phyloP scores from a whole-genome alignment of 2,113 vertebrate species.

The Syngnathus floridae region DNA sequence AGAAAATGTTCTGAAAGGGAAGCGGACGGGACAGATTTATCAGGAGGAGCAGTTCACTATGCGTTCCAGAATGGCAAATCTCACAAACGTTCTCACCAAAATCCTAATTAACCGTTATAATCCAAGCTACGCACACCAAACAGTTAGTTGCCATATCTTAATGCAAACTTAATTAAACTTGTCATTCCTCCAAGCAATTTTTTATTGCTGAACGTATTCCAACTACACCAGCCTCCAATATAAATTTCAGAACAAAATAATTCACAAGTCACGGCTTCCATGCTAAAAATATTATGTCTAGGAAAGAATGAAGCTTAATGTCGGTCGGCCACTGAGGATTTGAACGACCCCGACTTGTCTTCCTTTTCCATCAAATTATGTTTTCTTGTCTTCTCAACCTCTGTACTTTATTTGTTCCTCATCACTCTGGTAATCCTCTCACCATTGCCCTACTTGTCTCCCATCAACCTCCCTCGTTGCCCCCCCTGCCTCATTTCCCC shows the following conservation, averaged over 20 bases:
- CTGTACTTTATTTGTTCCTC: not conserved
- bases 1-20: not conserved
- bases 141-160: conserved; percentile 1
- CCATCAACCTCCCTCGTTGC: not conserved
- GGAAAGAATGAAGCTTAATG: not conserved
- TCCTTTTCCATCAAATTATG: conserved; percentile 10
- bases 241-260: conserved; percentile 5
- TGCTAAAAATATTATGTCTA: not conserved
- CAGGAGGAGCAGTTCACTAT: not conserved
- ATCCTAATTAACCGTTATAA: not conserved
- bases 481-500: not conserved
- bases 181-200: conserved; percentile 1
- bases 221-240: not conserved
- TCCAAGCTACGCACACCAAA: not conserved
- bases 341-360: not conserved
- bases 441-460: not conserved
- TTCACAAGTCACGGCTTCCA: conserved; percentile 4
- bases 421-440: not conserved
- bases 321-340: conserved; percentile 3
- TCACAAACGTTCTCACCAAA: not conserved
- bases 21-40: not conserved
- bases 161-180: conserved; percentile 6
- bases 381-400: not conserved
- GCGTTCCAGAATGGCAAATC: not conserved
- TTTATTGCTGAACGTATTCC: conserved; percentile 13